These are phyloP conservation scores for Hermaeophaga mercurialis DNA, from an alignment of 2,888 invertebrate species.

Conservation along the genomic window DNA sequence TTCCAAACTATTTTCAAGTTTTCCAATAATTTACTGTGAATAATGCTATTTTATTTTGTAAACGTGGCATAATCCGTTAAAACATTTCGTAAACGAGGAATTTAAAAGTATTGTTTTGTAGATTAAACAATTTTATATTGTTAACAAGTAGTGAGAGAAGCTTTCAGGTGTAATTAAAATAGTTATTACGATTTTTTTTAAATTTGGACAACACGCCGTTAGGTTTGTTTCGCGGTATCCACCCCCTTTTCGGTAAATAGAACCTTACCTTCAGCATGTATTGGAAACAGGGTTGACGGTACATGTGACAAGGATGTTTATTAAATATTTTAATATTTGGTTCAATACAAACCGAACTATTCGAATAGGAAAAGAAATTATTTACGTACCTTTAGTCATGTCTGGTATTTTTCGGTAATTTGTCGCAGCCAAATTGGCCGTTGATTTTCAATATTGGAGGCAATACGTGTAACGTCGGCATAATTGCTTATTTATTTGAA, in stretches of 20 bases:
- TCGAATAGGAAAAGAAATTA: slow-evolving; percentile 3
- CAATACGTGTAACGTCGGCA: slow-evolving; percentile 47
- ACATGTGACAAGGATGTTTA: neutral
- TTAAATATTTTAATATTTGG: slow-evolving; percentile 1
- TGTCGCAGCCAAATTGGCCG: slow-evolving; percentile 17
- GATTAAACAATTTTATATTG: too few relatives aligned
- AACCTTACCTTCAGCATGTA: neutral
- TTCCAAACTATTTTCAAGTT: too few relatives aligned
- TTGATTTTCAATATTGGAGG: slow-evolving; percentile 34
- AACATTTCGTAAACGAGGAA: neutral
- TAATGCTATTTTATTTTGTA: too few relatives aligned
- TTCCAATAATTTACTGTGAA: too few relatives aligned
- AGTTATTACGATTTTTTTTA: too few relatives aligned
- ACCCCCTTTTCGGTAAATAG: slow-evolving; percentile 13
- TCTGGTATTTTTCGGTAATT: slow-evolving; percentile 24
- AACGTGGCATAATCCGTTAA: neutral
- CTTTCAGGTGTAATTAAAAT: too few relatives aligned
- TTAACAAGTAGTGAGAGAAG: too few relatives aligned
- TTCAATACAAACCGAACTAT: neutral
- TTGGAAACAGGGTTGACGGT: neutral
- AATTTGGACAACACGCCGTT: neutral
- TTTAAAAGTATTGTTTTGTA: too few relatives aligned
- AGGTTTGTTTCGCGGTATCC: slow-evolving; percentile 2
- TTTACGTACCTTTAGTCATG: slow-evolving; percentile 33
- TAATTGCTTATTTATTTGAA: slow-evolving; percentile 33